Evolutionary conservation across 2,113 vertebrate species (phyloP).

Genomic region (Ranitomeya imitator): DNA sequence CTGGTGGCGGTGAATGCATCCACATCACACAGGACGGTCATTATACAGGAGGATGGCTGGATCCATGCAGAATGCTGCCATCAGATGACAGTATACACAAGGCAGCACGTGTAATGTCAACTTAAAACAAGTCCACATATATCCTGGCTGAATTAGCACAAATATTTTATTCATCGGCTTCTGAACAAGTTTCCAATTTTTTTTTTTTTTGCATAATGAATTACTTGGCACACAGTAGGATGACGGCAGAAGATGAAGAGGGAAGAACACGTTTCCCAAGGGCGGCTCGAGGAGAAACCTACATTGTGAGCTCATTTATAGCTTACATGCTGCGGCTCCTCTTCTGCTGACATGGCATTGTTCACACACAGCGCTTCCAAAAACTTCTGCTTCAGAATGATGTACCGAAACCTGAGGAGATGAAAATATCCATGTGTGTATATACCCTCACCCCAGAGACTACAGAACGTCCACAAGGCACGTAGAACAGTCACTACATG

Average conservation of each 20-base stretch:
- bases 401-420: conserved; percentile 88
- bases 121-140: neutral
- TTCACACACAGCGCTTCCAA: conserved; percentile 97
- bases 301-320: neutral
- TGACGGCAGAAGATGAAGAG: neutral
- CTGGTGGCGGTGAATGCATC: no score
- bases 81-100: neutral
- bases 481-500: no score
- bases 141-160: neutral
- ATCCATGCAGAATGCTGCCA: no score
- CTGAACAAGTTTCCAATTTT: neutral
- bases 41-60: no score
- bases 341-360: conserved; percentile 93
- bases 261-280: neutral
- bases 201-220: neutral
- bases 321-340: conserved; percentile 94
- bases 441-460: neutral
- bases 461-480: no score
- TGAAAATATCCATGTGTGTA: neutral
- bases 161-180: neutral
- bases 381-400: conserved; percentile 96
- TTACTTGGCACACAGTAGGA: neutral
- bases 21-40: no score
- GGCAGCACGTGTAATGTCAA: neutral
- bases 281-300: neutral